phyloP scores from a whole-genome alignment of 64 coral and sea anemone species.

The Exaiptasia diaphana region DNA sequence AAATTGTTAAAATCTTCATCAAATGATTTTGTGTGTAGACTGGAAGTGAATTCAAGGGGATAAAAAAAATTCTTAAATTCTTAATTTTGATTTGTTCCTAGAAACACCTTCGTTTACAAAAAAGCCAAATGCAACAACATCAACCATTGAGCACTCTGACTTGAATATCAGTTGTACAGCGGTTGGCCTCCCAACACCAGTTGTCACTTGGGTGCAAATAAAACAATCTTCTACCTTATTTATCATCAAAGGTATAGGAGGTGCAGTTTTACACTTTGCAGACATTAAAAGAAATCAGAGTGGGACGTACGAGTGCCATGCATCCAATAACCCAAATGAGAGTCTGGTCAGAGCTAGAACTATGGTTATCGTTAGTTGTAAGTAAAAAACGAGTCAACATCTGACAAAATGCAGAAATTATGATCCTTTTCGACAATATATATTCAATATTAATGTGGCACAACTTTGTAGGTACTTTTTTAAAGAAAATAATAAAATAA shows the following conservation, averaged over 20 bases:
- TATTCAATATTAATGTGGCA: too few species aligned
- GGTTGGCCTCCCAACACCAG: not conserved
- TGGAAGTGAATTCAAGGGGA: too few species aligned
- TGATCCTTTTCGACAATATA: too few species aligned
- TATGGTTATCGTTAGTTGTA: not conserved
- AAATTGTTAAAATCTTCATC: too few species aligned
- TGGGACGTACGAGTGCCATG: not conserved
- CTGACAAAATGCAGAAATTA: too few species aligned
- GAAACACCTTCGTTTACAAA: not conserved
- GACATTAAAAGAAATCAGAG: not conserved
- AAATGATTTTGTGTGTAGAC: too few species aligned
- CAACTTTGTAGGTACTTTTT: too few species aligned
- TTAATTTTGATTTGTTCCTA: not conserved
- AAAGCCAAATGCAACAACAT: not conserved
- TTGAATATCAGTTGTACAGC: not conserved
- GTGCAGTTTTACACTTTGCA: not conserved
- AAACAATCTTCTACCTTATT: not conserved
- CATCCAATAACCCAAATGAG: not conserved
- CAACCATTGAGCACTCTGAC: not conserved
- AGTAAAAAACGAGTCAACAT: not conserved
- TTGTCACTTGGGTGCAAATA: not conserved
- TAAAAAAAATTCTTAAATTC: too few species aligned
- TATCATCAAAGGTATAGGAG: not conserved
- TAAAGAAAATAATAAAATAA: too few species aligned
- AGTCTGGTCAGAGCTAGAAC: not conserved